Base-by-base conservation (phyloP, 2,797 vertebrate species). In the Cuniculus paca region DNA sequence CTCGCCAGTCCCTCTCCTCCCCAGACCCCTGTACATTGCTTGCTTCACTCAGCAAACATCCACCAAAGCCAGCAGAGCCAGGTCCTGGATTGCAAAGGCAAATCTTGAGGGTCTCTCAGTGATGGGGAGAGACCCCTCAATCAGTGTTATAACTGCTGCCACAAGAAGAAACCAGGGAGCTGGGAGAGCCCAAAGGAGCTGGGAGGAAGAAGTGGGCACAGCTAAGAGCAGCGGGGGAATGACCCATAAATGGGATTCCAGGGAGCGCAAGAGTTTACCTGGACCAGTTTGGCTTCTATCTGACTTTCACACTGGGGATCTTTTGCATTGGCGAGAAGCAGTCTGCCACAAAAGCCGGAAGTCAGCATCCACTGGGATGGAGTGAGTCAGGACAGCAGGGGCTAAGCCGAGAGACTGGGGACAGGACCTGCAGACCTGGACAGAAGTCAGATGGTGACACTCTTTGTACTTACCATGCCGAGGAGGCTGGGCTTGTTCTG, bases 311-410 rank as follows among this genome's bases (percentile, higher is more conserved):
- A 0, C 9, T 50, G 60, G 72, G 22, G 11, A 31, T 48, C 61
- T 90, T 81, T 78, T 70, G 79, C 84, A 20, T 26, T 20, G 17
- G 39, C 60, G 91, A 84, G 34, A 63, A 42, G 20, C 1, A 6
- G n/a, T 92, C 36, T 80, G 34, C 58, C 60, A 36, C 22, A 52
- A 14, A 91, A 90, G 70, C 17, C 20, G 88, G 65, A 78, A 31
- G 26, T 45, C 9, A 24, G 26, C 13, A 36, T 1, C 20, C 60
- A 7, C 14, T 5, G 34, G 34, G 22, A 24, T 20, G 36, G 77
- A 86, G 36, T 48, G 12, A 2, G 0, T 3, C 12, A 48, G 13
- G 50, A 74, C 36, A 26, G n/a, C 92, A n/a, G 14, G 88, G 54
- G 77, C 48, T 9, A 14, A 54, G 48, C 24, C 11, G 31, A 52